A percentile compares a stretch with the other conserved stretches of the same genome.
Evolutionary conservation across 2,888 invertebrate genomes (phyloP).

Genomic region (Diarsia dahlii): DNA sequence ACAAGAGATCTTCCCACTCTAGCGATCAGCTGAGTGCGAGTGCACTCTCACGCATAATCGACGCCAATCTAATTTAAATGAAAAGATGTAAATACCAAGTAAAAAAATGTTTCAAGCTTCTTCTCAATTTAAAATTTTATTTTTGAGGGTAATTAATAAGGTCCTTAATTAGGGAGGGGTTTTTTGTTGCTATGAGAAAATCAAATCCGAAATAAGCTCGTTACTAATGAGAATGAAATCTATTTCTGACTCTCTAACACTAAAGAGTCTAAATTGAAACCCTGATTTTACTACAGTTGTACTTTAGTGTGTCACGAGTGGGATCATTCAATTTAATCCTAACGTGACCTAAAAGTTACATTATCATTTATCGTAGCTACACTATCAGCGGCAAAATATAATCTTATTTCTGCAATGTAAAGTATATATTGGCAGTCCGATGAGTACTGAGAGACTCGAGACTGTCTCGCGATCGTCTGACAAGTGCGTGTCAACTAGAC

Average conservation of each 20-base stretch:
- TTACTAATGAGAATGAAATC: slow-evolving; percentile 20
- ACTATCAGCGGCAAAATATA: slow-evolving; percentile 44
- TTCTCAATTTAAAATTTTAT: not conserved
- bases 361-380: slow-evolving; percentile 43
- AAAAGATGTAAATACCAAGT: not conserved
- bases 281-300: slow-evolving; percentile 37
- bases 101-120: not conserved
- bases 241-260: slow-evolving; percentile 35
- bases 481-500: slow-evolving; percentile 78
- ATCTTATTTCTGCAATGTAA: slow-evolving; percentile 49
- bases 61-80: slow-evolving; percentile 20
- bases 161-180: not conserved
- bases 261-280: slow-evolving; percentile 28
- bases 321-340: slow-evolving; percentile 57
- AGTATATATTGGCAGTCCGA: slow-evolving; percentile 49
- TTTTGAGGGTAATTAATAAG: not conserved
- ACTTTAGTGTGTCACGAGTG: slow-evolving; percentile 44
- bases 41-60: slow-evolving; percentile 16
- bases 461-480: slow-evolving; percentile 70
- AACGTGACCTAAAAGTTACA: slow-evolving; percentile 60
- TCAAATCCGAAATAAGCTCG: slow-evolving; percentile 1
- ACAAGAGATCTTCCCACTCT: slow-evolving; percentile 49
- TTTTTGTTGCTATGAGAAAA: slow-evolving; percentile 1
- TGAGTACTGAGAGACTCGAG: slow-evolving; percentile 37
- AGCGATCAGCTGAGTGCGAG: slow-evolving; percentile 51